Evolutionary conservation across 2,113 vertebrate species (phyloP).

Genomic region (Cyprinodon tularosa): DNA sequence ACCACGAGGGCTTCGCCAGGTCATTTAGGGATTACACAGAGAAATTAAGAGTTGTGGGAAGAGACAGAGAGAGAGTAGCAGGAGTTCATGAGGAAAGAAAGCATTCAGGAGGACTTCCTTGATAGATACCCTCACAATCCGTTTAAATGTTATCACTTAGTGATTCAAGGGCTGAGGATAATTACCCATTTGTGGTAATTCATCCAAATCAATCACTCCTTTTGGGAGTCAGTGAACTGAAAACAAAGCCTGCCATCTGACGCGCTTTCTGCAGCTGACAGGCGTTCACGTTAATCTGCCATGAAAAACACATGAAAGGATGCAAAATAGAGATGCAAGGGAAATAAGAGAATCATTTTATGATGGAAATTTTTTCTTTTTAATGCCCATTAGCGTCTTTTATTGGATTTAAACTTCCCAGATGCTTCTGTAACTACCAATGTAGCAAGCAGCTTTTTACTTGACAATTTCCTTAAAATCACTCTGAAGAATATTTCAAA

Average conservation of each 20-base stretch:
- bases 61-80: slow-evolving; percentile 1
- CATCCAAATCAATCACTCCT: slow-evolving; percentile 57
- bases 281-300: slow-evolving; percentile 48
- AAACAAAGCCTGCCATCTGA: slow-evolving; percentile 46
- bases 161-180: slow-evolving; percentile 28
- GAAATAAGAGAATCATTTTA: slow-evolving; percentile 8
- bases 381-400: slow-evolving; percentile 30
- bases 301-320: slow-evolving; percentile 45
- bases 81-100: slow-evolving; percentile 28
- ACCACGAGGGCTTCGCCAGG: slow-evolving; percentile 50
- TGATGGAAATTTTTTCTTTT: slow-evolving; percentile 29
- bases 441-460: background rate
- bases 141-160: slow-evolving; percentile 49
- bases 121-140: slow-evolving; percentile 9
- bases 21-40: slow-evolving; percentile 65
- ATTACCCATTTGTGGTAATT: slow-evolving; percentile 56
- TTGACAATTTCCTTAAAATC: background rate
- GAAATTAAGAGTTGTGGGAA: slow-evolving; percentile 49
- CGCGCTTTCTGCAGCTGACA: slow-evolving; percentile 23
- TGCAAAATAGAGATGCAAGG: slow-evolving; percentile 3
- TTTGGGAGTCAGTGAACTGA: slow-evolving; percentile 45
- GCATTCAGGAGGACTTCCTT: slow-evolving; percentile 17
- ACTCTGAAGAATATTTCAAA: background rate
- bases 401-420: slow-evolving; percentile 5
- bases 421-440: slow-evolving; percentile 2